Evolutionary conservation across 30 jellyfish, hydroid and myxozoan genomes (phyloP).

Genomic region (Mastigias papua): DNA sequence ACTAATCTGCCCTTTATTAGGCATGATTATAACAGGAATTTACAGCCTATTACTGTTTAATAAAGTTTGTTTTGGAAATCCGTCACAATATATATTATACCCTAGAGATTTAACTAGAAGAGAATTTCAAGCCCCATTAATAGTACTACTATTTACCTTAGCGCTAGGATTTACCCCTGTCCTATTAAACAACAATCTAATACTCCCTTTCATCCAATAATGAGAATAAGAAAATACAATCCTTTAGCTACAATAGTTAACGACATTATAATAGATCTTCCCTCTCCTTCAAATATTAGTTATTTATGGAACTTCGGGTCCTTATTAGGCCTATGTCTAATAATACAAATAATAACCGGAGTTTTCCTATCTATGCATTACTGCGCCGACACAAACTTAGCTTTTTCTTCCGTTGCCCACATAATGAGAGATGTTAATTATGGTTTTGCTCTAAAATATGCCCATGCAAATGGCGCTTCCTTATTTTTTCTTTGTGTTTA

Average conservation of each 20-base stretch:
- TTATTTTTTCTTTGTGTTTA: slow-evolving; percentile 46
- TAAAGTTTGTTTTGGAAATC: slow-evolving; percentile 50
- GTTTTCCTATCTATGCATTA: slow-evolving; percentile 72
- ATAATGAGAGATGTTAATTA: slow-evolving; percentile 61
- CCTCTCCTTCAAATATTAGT: slow-evolving; percentile 38
- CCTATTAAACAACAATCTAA: not conserved
- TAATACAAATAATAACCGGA: slow-evolving; percentile 55
- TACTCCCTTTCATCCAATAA: not conserved
- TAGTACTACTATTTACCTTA: slow-evolving; percentile 11
- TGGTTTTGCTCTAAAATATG: slow-evolving; percentile 35
- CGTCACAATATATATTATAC: not conserved
- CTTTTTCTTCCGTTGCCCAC: slow-evolving; percentile 57
- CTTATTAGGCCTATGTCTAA: slow-evolving; percentile 25
- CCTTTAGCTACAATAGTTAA: slow-evolving; percentile 47
- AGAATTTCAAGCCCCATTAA: slow-evolving; percentile 26
- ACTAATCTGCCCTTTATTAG: slow-evolving; percentile 8
- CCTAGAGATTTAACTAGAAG: slow-evolving; percentile 41
- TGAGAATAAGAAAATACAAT: slow-evolving; percentile 66
- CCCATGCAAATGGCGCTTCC: slow-evolving; percentile 78
- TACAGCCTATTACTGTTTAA: slow-evolving; percentile 41
- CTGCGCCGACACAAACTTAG: slow-evolving; percentile 11
- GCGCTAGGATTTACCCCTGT: slow-evolving; percentile 40
- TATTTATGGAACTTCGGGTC: slow-evolving; percentile 67
- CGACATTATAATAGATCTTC: slow-evolving; percentile 46
- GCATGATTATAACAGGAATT: slow-evolving; percentile 32